phyloP scores from a whole-genome alignment of 2,888 invertebrate genomes.

The Camptogramma bilineatum region DNA sequence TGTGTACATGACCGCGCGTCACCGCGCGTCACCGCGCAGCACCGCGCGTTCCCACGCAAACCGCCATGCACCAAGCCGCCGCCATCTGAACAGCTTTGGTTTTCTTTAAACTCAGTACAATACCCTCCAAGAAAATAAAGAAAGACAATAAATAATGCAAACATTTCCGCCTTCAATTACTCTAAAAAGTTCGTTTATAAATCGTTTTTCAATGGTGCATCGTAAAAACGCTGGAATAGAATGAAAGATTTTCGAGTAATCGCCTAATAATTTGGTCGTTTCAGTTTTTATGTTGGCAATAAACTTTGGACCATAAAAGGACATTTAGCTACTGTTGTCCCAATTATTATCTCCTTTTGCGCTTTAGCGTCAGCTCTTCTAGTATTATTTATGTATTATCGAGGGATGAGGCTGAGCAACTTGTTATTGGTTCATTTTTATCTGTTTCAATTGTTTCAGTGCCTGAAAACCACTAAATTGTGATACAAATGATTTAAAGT shows the following conservation, averaged over 20 bases:
- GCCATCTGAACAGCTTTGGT: background rate
- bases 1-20: no score
- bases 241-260: constrained; percentile 41
- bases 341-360: constrained; percentile 38
- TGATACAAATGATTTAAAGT: constrained; percentile 34
- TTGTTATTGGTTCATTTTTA: constrained; percentile 21
- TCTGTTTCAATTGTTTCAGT: constrained; percentile 12
- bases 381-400: constrained; percentile 20
- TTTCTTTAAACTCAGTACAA: background rate
- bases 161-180: constrained; percentile 22
- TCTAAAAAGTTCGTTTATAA: constrained; percentile 25
- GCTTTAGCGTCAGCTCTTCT: constrained; percentile 18
- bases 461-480: constrained; percentile 11
- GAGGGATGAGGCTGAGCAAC: constrained; percentile 7
- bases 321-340: constrained; percentile 46
- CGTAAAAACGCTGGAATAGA: constrained; percentile 33
- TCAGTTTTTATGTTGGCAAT: constrained; percentile 44
- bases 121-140: constrained; percentile 6
- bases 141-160: constrained; percentile 17
- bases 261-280: constrained; percentile 46
- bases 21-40: no score
- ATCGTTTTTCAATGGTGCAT: constrained; percentile 33
- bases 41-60: no score
- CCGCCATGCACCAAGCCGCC: no score
- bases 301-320: constrained; percentile 46